A percentile compares a stretch with the other conserved stretches of the same genome.
Evolutionary conservation across 2,888 invertebrate genomes (phyloP).

Genomic region (Lydus trimaculatus): DNA sequence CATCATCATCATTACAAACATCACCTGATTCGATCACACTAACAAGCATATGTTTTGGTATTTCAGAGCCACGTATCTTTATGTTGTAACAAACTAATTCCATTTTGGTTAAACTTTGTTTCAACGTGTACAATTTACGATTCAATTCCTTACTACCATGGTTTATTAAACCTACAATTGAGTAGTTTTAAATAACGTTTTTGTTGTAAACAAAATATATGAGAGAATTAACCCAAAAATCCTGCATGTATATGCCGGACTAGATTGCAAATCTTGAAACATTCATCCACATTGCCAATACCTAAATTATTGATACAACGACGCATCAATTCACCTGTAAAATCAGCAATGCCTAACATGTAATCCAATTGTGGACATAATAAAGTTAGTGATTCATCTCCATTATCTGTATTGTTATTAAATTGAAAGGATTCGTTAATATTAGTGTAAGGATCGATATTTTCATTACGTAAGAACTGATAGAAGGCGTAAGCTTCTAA

Average conservation of each 20-base stretch:
- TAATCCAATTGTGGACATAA: conserved; percentile 64
- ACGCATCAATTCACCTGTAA: conserved; percentile 92
- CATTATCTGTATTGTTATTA: conserved; percentile 36
- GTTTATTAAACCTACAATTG: conserved; percentile 59
- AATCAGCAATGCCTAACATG: conserved; percentile 83
- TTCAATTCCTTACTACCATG: conserved; percentile 69
- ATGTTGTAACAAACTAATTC: conserved; percentile 66
- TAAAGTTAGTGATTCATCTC: conserved; percentile 39
- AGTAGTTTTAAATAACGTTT: background rate
- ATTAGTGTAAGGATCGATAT: conserved; percentile 66
- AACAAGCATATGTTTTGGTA: conserved; percentile 73
- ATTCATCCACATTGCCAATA: conserved; percentile 75
- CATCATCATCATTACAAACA: conserved; percentile 53
- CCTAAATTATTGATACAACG: conserved; percentile 84
- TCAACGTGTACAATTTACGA: conserved; percentile 74
- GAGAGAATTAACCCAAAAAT: conserved; percentile 63
- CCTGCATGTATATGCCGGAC: conserved; percentile 73
- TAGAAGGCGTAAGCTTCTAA: conserved; percentile 85
- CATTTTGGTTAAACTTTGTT: conserved; percentile 81
- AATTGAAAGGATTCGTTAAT: conserved; percentile 49
- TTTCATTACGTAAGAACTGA: conserved; percentile 69
- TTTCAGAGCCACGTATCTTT: conserved; percentile 67
- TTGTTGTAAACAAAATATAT: background rate
- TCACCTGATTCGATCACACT: conserved; percentile 60
- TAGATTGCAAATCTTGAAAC: conserved; percentile 74